Conservation (phyloP, 2,797 vertebrate species). For the Falco naumanni region DNA sequence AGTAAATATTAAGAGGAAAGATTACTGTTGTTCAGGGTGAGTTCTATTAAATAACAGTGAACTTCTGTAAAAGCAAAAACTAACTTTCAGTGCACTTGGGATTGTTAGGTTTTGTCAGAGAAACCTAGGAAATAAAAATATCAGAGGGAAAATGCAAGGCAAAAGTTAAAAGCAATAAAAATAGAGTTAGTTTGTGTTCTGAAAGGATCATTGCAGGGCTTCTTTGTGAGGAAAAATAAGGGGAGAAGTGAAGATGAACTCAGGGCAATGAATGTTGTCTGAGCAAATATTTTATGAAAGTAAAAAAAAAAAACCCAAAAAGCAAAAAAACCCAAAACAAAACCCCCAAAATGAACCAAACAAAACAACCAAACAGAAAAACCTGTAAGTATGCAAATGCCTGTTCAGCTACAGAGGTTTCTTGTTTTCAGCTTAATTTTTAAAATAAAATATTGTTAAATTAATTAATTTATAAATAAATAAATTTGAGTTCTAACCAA, state of each 20-base stretch:
- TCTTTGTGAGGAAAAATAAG: not conserved
- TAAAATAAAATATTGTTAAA: not conserved
- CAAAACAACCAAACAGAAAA: not conserved
- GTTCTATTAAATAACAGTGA: not conserved
- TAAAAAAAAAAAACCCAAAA: not conserved
- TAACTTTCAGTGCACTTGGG: not conserved
- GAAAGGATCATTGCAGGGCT: not conserved
- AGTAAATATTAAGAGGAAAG: not conserved
- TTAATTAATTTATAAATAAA: not conserved
- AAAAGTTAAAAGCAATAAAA: not conserved
- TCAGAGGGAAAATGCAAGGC: not conserved
- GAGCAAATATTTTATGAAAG: not conserved
- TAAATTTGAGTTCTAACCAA: not conserved
- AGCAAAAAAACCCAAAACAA: not conserved
- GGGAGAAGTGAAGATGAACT: not conserved
- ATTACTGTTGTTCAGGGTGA: not conserved
- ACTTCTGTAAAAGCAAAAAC: not conserved
- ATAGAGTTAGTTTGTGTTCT: not conserved
- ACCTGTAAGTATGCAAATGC: accelerated
- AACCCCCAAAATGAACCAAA: not conserved
- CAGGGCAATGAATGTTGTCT: not conserved
- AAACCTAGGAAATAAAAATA: not conserved
- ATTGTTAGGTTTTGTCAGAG: not conserved
- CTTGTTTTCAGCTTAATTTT: not conserved
- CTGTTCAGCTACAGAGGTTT: not conserved